Conservation (phyloP, 1,140 invertebrate species). For the Popillia japonica region DNA sequence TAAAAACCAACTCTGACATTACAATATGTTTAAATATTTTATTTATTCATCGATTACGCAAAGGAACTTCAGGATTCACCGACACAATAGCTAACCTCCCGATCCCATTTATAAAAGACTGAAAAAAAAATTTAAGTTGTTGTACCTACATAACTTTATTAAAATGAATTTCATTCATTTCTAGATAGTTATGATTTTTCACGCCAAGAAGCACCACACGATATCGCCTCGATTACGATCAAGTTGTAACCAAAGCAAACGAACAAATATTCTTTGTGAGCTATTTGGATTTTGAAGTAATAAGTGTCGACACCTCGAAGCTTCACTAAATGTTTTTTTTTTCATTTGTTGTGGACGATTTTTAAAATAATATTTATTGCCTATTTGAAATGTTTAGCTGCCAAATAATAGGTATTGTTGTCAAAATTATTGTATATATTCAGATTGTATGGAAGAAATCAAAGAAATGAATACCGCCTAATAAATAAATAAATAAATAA, state of each 20-base stretch:
- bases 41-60: slow-evolving; percentile 26
- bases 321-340: too few relatives aligned
- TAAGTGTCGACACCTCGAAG: not conserved
- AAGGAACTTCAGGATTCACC: not conserved
- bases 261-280: slow-evolving; percentile 1
- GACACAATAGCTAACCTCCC: slow-evolving; percentile 8
- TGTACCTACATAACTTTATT: not conserved
- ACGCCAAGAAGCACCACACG: slow-evolving; percentile 9
- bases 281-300: not conserved
- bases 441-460: too few relatives aligned
- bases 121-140: slow-evolving; percentile 29
- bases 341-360: too few relatives aligned
- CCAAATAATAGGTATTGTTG: too few relatives aligned
- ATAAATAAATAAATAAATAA: too few relatives aligned
- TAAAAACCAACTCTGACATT: not conserved
- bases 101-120: not conserved
- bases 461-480: too few relatives aligned
- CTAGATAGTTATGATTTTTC: slow-evolving; percentile 8
- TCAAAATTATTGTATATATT: too few relatives aligned
- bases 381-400: too few relatives aligned
- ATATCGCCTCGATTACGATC: slow-evolving; percentile 14
- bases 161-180: not conserved
- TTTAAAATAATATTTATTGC: too few relatives aligned
- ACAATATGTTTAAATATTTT: slow-evolving; percentile 7
- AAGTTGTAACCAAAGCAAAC: slow-evolving; percentile 27